These are phyloP conservation scores for Chunga burmeisteri DNA, from an alignment of 2,113 vertebrate species.

Conservation along the genomic window DNA sequence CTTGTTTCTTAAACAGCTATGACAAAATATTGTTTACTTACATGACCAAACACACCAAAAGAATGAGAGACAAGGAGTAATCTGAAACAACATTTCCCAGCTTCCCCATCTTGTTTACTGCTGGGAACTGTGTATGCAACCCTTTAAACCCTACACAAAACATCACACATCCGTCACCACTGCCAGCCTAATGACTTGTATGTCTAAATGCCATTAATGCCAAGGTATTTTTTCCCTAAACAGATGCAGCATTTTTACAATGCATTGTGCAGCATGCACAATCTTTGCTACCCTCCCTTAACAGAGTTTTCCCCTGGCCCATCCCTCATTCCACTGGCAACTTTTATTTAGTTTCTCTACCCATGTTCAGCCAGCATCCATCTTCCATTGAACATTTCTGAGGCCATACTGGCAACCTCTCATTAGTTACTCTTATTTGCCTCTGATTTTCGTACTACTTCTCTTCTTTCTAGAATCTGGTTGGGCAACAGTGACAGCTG, in stretches of 20 bases:
- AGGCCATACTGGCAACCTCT: background rate
- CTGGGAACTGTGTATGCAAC: fast-evolving
- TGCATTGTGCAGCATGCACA: background rate
- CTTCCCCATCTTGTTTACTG: background rate
- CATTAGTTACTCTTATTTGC: background rate
- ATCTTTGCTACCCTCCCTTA: background rate
- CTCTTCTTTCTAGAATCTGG: background rate
- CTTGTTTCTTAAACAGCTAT: background rate
- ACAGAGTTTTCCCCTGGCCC: background rate
- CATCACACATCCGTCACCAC: background rate
- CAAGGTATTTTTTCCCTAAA: background rate
- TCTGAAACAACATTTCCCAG: background rate
- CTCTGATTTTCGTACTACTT: background rate
- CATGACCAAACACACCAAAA: background rate
- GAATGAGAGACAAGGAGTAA: background rate
- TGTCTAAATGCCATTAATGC: background rate
- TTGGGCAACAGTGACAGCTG: background rate
- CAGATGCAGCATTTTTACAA: background rate
- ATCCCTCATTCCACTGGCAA: background rate
- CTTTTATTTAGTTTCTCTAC: background rate
- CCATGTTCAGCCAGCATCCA: background rate
- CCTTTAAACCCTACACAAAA: background rate
- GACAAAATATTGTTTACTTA: background rate
- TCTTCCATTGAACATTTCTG: background rate
- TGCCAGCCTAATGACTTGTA: background rate